These are phyloP conservation scores for Corythaixoides concolor DNA, from an alignment of 2,113 vertebrate species.

Conservation along the genomic window DNA sequence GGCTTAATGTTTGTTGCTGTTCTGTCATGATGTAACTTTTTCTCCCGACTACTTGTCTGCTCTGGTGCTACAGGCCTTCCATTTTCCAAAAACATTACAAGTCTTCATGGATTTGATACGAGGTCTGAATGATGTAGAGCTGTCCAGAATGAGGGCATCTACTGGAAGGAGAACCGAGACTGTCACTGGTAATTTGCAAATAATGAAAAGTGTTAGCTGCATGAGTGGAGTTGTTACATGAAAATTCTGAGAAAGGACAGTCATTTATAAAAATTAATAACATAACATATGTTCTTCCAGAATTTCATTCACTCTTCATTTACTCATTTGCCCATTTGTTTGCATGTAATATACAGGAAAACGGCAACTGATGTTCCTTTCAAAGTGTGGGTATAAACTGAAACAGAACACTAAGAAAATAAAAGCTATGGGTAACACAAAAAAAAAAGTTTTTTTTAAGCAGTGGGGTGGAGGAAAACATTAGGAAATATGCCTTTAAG, in stretches of 20 bases:
- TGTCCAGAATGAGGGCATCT: not conserved
- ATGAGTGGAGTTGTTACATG: not conserved
- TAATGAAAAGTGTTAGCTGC: not conserved
- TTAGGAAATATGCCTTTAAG: not conserved
- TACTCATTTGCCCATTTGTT: not conserved
- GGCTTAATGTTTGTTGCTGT: not conserved
- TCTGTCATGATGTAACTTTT: not conserved
- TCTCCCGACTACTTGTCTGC: not conserved
- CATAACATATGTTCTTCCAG: not conserved
- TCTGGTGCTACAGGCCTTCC: not conserved
- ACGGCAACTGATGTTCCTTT: not conserved
- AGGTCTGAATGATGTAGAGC: not conserved
- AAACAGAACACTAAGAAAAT: not conserved
- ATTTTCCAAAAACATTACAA: not conserved
- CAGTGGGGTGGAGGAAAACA: not conserved
- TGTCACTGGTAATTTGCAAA: not conserved
- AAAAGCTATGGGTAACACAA: not conserved
- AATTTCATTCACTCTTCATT: not conserved
- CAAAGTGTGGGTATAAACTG: not conserved
- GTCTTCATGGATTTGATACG: not conserved
- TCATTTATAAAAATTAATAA: not conserved
- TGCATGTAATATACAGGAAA: not conserved
- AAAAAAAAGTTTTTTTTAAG: not conserved
- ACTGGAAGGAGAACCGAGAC: not conserved
- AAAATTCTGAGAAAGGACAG: not conserved